Conservation (phyloP, 2,113 vertebrate genomes). For the Piliocolobus tephrosceles region DNA sequence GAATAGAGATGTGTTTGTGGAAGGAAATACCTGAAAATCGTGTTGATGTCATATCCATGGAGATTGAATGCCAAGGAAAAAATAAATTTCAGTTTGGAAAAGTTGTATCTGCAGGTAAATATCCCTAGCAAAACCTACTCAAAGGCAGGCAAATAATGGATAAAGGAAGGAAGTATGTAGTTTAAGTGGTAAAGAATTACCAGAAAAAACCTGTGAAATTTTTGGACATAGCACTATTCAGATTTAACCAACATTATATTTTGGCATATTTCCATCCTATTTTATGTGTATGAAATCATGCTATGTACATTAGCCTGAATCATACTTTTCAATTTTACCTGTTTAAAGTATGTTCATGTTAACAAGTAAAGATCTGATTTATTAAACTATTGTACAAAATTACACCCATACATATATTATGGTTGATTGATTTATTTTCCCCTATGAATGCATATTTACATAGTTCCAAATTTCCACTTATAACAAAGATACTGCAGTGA, state of each 20-base stretch:
- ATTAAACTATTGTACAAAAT: not conserved
- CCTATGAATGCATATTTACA: not conserved
- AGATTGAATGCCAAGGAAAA: not conserved
- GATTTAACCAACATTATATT: not conserved
- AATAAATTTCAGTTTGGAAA: not conserved
- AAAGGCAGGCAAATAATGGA: not conserved
- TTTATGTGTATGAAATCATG: not conserved
- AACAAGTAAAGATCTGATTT: not conserved
- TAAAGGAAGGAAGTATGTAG: not conserved
- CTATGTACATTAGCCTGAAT: not conserved
- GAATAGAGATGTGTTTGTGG: not conserved
- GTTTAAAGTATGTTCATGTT: not conserved
- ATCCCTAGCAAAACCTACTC: not conserved
- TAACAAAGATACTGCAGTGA: not conserved
- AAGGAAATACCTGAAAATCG: not conserved
- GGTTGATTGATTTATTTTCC: not conserved
- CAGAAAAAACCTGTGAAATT: not conserved
- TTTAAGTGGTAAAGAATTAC: not conserved
- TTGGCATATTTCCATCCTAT: not conserved
- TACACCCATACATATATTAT: not conserved
- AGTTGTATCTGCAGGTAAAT: not conserved
- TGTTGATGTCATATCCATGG: not conserved
- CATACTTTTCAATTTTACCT: not conserved
- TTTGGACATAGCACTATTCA: not conserved
- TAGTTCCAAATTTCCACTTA: not conserved